Percentiles rank a stretch among this genome's conserved stretches.
Evolutionary conservation across 2,797 vertebrate genomes (phyloP).

Genomic region (Micromesistius poutassou): DNA sequence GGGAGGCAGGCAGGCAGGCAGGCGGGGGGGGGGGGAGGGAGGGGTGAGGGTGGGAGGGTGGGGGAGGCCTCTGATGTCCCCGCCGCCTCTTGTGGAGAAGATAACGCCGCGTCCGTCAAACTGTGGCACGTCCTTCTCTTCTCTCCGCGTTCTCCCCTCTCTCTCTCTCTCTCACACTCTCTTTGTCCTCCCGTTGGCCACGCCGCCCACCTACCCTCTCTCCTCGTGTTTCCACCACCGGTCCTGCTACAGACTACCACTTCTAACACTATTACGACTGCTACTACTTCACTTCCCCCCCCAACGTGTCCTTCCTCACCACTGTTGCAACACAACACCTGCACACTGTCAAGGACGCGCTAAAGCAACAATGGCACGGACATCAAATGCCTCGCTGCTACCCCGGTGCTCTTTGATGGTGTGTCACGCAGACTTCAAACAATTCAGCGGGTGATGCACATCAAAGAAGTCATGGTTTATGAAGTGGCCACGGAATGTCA

Average conservation of each 20-base stretch:
- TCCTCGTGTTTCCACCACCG: too few relatives aligned
- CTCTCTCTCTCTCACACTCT: background rate
- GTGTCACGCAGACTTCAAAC: conserved; percentile 4
- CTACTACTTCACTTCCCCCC: background rate
- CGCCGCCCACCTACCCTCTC: too few relatives aligned
- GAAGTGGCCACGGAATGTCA: conserved; percentile 2
- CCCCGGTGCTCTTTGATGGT: background rate
- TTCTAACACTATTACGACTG: background rate
- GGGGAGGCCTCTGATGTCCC: background rate
- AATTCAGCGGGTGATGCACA: background rate
- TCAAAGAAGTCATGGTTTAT: conserved; percentile 4
- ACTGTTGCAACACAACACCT: background rate
- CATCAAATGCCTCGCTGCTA: background rate
- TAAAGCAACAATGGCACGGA: background rate
- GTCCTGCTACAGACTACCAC: background rate
- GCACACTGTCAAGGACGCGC: background rate
- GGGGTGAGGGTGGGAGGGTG: too few relatives aligned
- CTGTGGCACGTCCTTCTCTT: background rate
- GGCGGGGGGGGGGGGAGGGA: too few relatives aligned
- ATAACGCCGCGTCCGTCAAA: background rate
- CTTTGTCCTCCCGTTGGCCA: background rate
- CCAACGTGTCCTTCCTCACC: background rate
- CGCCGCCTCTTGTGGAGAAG: background rate
- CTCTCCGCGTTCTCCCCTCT: background rate
- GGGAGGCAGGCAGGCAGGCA: background rate